Evolutionary conservation across 2,888 invertebrate genomes (phyloP).

Genomic region (Tipula confusa): DNA sequence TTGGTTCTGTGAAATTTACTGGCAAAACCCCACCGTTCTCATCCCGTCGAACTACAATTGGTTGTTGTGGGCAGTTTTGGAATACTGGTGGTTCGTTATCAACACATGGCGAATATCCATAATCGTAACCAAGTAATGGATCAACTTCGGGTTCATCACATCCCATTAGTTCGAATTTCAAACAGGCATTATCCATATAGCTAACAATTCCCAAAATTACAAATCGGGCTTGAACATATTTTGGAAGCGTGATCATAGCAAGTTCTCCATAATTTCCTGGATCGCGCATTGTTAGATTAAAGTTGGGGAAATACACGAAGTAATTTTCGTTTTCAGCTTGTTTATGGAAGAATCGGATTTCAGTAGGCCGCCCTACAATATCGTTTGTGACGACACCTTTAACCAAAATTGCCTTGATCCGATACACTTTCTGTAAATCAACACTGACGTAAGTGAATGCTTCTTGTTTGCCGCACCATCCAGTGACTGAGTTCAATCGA

Average conservation of each 20-base stretch:
- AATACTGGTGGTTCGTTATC: constrained; percentile 95
- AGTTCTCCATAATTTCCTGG: constrained; percentile 96
- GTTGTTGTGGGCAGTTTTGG: constrained; percentile 92
- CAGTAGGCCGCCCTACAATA: constrained; percentile 91
- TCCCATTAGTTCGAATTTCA: constrained; percentile 94
- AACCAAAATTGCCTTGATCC: constrained; percentile 87
- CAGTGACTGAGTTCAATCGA: constrained; percentile 85
- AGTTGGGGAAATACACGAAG: constrained; percentile 95
- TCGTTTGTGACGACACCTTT: constrained; percentile 94
- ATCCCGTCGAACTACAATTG: constrained; percentile 83
- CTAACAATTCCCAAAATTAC: constrained; percentile 93
- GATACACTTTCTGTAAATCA: constrained; percentile 86
- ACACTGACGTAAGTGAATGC: constrained; percentile 94
- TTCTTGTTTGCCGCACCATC: constrained; percentile 96
- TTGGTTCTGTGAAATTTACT: constrained; percentile 89
- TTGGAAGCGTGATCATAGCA: constrained; percentile 91
- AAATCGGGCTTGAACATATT: constrained; percentile 89
- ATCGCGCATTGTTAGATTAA: constrained; percentile 88
- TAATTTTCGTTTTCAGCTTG: constrained; percentile 91
- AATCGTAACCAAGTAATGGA: constrained; percentile 85
- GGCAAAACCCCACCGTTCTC: constrained; percentile 83
- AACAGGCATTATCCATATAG: constrained; percentile 93
- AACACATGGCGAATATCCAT: constrained; percentile 89
- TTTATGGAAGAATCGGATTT: constrained; percentile 95
- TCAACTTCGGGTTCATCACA: constrained; percentile 82